Evolutionary conservation across 2,888 invertebrate genomes (phyloP).

Genomic region (Eristalis tenax): DNA sequence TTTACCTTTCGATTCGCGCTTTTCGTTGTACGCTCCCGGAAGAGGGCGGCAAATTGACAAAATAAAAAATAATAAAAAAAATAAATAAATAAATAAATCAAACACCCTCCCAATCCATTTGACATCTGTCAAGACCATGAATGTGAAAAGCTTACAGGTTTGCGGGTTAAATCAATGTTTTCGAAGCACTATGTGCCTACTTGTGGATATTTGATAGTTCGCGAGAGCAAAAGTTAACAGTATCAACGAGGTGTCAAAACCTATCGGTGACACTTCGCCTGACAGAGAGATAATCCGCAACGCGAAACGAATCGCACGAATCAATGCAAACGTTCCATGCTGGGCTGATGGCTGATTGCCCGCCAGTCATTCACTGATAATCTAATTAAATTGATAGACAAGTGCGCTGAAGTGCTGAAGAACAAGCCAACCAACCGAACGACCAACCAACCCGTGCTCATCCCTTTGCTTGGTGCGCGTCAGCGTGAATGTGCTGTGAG

Average conservation of each 20-base stretch:
- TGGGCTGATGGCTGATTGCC: conserved; percentile 39
- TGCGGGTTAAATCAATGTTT: conserved; percentile 24
- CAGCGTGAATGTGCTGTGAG: background rate
- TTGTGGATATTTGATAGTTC: conserved; percentile 38
- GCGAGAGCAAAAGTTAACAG: background rate
- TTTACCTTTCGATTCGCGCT: conserved; percentile 37
- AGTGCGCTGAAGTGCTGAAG: conserved; percentile 44
- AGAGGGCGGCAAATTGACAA: conserved; percentile 46
- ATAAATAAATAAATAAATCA: background rate
- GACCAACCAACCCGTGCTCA: conserved; percentile 6
- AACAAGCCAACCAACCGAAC: conserved; percentile 2
- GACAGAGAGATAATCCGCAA: background rate
- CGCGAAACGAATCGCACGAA: background rate
- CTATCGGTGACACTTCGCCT: background rate
- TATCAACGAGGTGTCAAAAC: conserved; percentile 32
- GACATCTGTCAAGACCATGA: conserved; percentile 50
- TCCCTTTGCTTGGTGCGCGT: background rate
- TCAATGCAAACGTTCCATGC: conserved; percentile 22
- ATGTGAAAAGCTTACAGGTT: conserved; percentile 48
- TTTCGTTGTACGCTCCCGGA: conserved; percentile 26
- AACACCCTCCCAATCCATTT: conserved; percentile 2
- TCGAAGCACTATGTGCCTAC: conserved; percentile 32
- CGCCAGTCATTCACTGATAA: conserved; percentile 67
- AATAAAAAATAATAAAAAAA: background rate
- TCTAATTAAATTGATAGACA: conserved; percentile 71